Evolutionary conservation across 2,797 vertebrate genomes (phyloP), one percentile per base, ranked within the genome.

Genomic region (Pseudochirops cupreus): DNA sequence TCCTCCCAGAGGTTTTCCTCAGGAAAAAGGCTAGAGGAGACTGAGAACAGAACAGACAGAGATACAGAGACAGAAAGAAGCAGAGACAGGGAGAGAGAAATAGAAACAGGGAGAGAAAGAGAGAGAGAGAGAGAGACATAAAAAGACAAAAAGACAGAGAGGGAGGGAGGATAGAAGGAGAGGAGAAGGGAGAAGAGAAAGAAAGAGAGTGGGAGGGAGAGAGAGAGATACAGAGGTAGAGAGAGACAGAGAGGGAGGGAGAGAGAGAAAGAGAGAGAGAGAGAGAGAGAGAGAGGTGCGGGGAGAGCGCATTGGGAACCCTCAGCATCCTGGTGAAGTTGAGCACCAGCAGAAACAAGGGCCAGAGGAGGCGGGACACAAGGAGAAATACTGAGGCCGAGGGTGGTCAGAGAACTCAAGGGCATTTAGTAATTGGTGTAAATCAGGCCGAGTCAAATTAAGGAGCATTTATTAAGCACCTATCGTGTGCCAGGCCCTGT

Each of bases 131-230:
- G 31, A 9, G 33, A 16, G 28, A 9, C 2, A 58, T 28, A 58
- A 26, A 58, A 2, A 39, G 16, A 21, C n/a, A 74, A 4, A 67
- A 0, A 67, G 13, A 67, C 3, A 67, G 67, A 74, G n/a, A 18
- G 3, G 13, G 33, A 39, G 62, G 31, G n/a, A 39, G n/a, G 52
- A n/a, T n/a, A n/a, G n/a, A n/a, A n/a, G n/a, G n/a, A n/a, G n/a
- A n/a, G 5, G 33, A 67, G 28, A 59, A 1, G 18, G 33, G n/a
- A 0, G n/a, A 0, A n/a, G 1, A 67, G 0, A 62, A 3, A 33
- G 29, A 10, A 5, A 57, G 5, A 57, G 7, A 59, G n/a, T n/a
- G 58, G 6, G 58, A 59, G 29, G 26, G 21, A 21, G 56, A 16
- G 55, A 16, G 55, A 56, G n/a, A n/a, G n/a, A n/a, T n/a, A n/a